Evolutionary conservation across 2,888 invertebrate species (phyloP), one percentile per base, ranked within the genome.

Genomic region (Teleiodes luculella): DNA sequence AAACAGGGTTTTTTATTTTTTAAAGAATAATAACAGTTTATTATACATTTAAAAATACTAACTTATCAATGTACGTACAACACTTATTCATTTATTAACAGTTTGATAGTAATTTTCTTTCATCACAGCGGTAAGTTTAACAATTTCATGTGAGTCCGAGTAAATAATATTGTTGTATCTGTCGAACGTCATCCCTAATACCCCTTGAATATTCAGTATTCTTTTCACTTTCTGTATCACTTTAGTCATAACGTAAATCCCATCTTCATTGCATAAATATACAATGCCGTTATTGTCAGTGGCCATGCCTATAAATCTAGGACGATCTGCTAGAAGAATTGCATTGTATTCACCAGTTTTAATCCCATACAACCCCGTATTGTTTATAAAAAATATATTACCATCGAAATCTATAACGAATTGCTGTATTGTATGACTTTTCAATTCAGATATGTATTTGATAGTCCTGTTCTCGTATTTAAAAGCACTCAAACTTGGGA

Each of bases 141-240:
- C 64, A 8, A 87, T 62, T 37, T 86, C 82, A 16, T 78, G 83
- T 0, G 84, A 83, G 65, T 84, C 77, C 0, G 86, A 81, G 69
- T 86, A 87, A 31, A 86, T 82, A 0, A 86, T 61, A 59, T 83
- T 69, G 54, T 87, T 86, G 4, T 64, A 54, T 13, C 59, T 76
- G 60, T 87, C 87, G 55, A 87, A 87, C 0, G 83, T 66, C 43
- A 87, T 62, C 1, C 82, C 83, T 7, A 85, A 54, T 0, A 84
- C 79, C 2, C 86, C 83, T 33, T 76, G 76, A 0, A 84, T 55
- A 20, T 65, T 75, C 0, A 81, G 61, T 0, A 85, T 57, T 51
- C 67, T 76, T 50, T 76, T 82, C 1, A 86, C 76, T 59, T 80
- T 83, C 47, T 68, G 70, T 0, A 78, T 58, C 10, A 79, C 64